phyloP scores from a whole-genome alignment of 2,113 vertebrate genomes.

The Ceratotherium simum region DNA sequence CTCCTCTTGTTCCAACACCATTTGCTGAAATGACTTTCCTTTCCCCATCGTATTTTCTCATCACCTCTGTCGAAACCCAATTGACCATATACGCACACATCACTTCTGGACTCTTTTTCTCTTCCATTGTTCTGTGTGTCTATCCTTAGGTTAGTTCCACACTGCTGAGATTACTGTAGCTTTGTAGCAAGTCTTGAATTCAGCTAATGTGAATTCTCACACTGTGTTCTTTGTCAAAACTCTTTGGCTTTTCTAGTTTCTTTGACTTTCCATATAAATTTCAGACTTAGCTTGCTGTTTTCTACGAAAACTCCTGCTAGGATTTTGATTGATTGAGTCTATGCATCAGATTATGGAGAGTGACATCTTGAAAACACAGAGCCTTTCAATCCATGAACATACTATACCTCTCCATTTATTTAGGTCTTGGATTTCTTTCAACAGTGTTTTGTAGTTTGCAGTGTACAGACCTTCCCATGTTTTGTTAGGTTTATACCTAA shows the following conservation, averaged over 20 bases:
- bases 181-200: neutral
- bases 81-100: neutral
- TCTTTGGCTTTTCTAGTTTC: neutral
- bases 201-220: neutral
- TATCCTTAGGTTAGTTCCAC: neutral
- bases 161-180: neutral
- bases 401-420: neutral
- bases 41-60: neutral
- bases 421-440: neutral
- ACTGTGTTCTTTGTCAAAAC: neutral
- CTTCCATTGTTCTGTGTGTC: neutral
- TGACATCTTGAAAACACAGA: neutral
- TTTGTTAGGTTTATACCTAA: neutral
- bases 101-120: neutral
- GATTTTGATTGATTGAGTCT: neutral
- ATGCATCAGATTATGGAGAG: neutral
- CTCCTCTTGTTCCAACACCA: neutral
- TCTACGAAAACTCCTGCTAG: neutral
- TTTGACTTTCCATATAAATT: neutral
- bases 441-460: neutral
- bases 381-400: neutral
- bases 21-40: neutral
- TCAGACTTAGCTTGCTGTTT: neutral
- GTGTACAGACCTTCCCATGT: neutral
- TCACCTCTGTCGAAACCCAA: neutral